Evolutionary conservation across 2,888 invertebrate genomes (phyloP).

Genomic region (Drosophila mayaguana): DNA sequence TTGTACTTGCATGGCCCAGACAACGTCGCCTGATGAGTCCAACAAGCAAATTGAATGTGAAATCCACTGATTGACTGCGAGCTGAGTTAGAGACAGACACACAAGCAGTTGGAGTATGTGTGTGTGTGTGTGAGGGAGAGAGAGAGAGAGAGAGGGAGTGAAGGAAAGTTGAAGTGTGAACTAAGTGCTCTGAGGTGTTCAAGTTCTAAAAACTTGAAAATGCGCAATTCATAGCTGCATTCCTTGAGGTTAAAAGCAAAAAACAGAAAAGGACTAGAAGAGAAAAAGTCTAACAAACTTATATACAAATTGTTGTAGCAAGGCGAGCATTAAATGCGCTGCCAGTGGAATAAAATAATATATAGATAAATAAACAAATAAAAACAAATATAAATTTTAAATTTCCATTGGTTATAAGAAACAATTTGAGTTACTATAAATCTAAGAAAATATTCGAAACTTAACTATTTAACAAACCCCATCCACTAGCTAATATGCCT

Average conservation of each 20-base stretch:
- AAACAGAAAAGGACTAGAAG: neutral
- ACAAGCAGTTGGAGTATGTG: conserved; percentile 1
- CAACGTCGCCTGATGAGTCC: conserved; percentile 48
- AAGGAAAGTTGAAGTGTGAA: conserved; percentile 23
- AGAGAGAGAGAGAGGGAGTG: neutral
- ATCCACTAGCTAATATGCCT: conserved; percentile 20
- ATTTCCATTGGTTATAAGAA: too few relatives aligned
- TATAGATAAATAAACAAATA: too few relatives aligned
- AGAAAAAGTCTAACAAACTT: neutral
- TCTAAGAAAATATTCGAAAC: too few relatives aligned
- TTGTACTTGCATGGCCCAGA: conserved; percentile 56
- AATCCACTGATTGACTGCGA: conserved; percentile 67
- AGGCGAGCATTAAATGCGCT: neutral
- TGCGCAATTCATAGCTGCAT: conserved; percentile 47
- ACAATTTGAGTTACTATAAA: too few relatives aligned
- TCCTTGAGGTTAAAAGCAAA: conserved; percentile 10
- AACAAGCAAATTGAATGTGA: conserved; percentile 75
- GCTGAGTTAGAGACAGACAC: conserved; percentile 15
- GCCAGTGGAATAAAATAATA: too few relatives aligned
- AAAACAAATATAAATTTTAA: too few relatives aligned
- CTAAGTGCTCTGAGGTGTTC: conserved; percentile 47
- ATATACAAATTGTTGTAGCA: neutral
- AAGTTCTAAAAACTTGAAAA: conserved; percentile 25
- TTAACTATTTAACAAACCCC: too few relatives aligned
- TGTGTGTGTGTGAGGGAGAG: neutral